phyloP scores from a whole-genome alignment of 2,888 invertebrate species.

The Drosophila neonasuta region DNA sequence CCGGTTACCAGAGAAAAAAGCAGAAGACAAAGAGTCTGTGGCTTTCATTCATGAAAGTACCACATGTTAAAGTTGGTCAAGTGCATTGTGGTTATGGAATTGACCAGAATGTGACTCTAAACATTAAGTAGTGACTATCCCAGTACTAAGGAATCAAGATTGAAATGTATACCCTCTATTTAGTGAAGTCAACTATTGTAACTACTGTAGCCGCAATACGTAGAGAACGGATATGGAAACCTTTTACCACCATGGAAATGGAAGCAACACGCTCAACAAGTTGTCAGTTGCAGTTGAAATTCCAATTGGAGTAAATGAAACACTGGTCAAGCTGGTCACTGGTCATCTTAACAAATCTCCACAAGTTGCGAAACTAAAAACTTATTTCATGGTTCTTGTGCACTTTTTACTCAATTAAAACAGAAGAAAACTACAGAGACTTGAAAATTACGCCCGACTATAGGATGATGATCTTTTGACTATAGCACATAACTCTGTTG shows the following conservation, averaged over 20 bases:
- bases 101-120: constrained; percentile 28
- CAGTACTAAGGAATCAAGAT: constrained; percentile 5
- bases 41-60: constrained; percentile 24
- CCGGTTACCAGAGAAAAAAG: constrained; percentile 19
- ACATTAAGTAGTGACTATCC: constrained; percentile 8
- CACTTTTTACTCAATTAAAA: constrained; percentile 68
- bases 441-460: too few relatives aligned
- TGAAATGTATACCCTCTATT: constrained; percentile 49
- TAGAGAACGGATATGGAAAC: constrained; percentile 39
- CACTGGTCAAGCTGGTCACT: constrained; percentile 27
- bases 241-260: constrained; percentile 10
- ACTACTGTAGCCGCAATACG: constrained; percentile 23
- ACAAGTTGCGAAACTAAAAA: constrained; percentile 37
- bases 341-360: constrained; percentile 22
- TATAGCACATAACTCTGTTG: too few relatives aligned
- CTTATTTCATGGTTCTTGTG: constrained; percentile 54
- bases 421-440: constrained; percentile 50
- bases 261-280: constrained; percentile 13
- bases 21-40: constrained; percentile 22
- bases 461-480: too few relatives aligned
- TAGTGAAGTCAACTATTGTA: constrained; percentile 22
- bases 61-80: constrained; percentile 21
- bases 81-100: constrained; percentile 53
- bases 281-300: constrained; percentile 17
- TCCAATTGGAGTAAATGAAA: constrained; percentile 11